Base-by-base conservation (phyloP, 2,113 vertebrate species). In the Casuarius casuarius region DNA sequence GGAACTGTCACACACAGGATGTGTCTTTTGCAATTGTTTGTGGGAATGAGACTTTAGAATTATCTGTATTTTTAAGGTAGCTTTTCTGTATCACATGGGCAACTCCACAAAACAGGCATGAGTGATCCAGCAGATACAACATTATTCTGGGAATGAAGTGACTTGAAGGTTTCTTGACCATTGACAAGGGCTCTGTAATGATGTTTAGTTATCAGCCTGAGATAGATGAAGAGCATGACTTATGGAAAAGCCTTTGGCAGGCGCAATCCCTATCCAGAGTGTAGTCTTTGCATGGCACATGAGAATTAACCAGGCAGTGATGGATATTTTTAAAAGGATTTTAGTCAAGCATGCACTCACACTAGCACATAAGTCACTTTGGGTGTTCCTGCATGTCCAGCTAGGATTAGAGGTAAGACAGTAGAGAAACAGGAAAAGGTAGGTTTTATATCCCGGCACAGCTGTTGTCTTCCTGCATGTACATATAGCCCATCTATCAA, bases 261-360 rank as follows among this genome's bases (percentile, higher is more conserved):
- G 44, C 76, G 33, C 65, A 92, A 0, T 72, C 88, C 48, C 68
- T 92, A 65, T 62, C 25, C 1, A 4, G 33, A 44, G 35, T 35
- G 82, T 9, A 89, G 35, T 31, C 40, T 82, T 70, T 82, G 58
- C 44, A 54, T 68, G 48, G 82, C 49, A 94, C 77, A 65, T 87
- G 58, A 87, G 58, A 94, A 92, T 84, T 90, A 89, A 87, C 13
- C 40, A 84, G 88, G 66, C 90, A 76, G 13, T 84, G 90, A 89
- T 75, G 26, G 52, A 84, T 81, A 75, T 38, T 33, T 11, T 87
- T 94, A 52, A 82, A 84, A 66, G 9, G 15, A 75, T 89, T 93
- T 89, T 65, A 93, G 52, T 28, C 65, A 76, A 92, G 82, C 38
- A 59, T 29, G 48, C 52, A 58, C 80, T 93, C 68, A 65, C 22